A percentile compares a stretch with the other conserved stretches of the same genome.
Conservation (phyloP, 2,888 invertebrate genomes). For the Pheosia gnoma region DNA sequence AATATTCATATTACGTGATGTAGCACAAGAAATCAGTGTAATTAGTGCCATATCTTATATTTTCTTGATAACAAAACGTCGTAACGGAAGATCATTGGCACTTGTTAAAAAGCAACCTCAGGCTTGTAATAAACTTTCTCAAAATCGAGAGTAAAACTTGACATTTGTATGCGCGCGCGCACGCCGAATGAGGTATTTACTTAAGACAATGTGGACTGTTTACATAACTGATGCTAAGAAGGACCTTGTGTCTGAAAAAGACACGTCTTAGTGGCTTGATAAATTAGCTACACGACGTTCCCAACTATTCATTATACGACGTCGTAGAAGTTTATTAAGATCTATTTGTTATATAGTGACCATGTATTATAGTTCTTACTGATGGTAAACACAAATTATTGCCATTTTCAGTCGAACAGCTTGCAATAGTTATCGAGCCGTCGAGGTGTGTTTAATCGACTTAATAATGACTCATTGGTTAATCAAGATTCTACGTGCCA, state of each 20-base stretch:
- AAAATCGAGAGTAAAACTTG: constrained; percentile 20
- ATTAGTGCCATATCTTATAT: background rate
- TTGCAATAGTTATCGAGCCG: background rate
- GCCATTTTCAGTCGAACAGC: background rate
- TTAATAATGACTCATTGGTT: constrained; percentile 23
- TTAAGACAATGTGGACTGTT: constrained; percentile 32
- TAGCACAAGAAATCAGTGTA: constrained; percentile 9
- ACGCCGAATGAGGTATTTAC: constrained; percentile 27
- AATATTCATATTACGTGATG: constrained; percentile 7
- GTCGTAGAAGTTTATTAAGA: background rate
- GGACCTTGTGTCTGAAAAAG: constrained; percentile 25
- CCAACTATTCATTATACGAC: background rate
- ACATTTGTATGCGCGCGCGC: constrained; percentile 28
- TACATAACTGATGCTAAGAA: constrained; percentile 35
- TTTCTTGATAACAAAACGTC: background rate
- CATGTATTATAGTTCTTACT: no score
- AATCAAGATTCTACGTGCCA: constrained; percentile 21
- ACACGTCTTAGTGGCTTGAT: constrained; percentile 12
- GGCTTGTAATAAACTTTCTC: constrained; percentile 19
- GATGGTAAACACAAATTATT: no score
- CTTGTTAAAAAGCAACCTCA: constrained; percentile 1
- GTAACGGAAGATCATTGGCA: background rate
- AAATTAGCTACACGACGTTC: background rate
- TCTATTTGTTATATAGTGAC: background rate
- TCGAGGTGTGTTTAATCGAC: constrained; percentile 7